Conservation (phyloP, 2,888 invertebrate species). For the Branchipolynoe longqiensis region DNA sequence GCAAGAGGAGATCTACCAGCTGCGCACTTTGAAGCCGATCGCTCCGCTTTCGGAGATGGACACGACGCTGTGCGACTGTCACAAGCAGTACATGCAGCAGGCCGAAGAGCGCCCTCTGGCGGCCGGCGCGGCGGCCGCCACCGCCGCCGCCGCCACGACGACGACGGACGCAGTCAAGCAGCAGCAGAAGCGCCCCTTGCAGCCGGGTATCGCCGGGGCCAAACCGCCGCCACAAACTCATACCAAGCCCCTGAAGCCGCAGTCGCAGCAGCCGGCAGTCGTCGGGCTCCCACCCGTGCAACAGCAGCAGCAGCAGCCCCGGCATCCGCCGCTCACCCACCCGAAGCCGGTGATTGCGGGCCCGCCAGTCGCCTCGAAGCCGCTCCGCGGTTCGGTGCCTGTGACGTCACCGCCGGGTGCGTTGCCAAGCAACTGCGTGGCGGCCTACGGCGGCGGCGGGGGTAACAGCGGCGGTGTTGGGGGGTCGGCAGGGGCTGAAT, state of each 20-base stretch:
- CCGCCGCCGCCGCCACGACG: too few species aligned
- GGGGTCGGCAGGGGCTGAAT: too few species aligned
- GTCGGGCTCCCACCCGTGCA: not conserved
- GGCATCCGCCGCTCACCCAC: not conserved
- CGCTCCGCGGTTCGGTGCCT: not conserved
- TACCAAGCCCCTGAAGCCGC: not conserved
- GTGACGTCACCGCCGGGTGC: too few species aligned
- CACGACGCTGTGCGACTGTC: conserved; percentile 38
- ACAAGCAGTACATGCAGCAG: conserved; percentile 44
- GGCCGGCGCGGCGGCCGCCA: not conserved
- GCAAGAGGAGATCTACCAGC: conserved; percentile 48
- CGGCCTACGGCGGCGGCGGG: conserved; percentile 10
- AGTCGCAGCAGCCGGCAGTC: not conserved
- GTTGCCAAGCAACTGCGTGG: conserved; percentile 15
- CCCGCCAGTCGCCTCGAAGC: not conserved
- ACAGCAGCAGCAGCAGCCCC: conserved; percentile 12
- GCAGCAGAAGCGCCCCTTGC: too few species aligned
- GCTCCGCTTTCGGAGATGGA: conserved; percentile 15
- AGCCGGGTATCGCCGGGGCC: conserved; percentile 3
- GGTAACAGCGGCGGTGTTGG: too few species aligned
- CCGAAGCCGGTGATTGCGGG: not conserved
- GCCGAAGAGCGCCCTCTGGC: not conserved
- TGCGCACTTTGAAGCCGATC: conserved; percentile 39
- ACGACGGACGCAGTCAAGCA: too few species aligned
- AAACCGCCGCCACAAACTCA: conserved; percentile 24